phyloP scores from a whole-genome alignment of 2,888 invertebrate species.

The Megamerina dolium region DNA sequence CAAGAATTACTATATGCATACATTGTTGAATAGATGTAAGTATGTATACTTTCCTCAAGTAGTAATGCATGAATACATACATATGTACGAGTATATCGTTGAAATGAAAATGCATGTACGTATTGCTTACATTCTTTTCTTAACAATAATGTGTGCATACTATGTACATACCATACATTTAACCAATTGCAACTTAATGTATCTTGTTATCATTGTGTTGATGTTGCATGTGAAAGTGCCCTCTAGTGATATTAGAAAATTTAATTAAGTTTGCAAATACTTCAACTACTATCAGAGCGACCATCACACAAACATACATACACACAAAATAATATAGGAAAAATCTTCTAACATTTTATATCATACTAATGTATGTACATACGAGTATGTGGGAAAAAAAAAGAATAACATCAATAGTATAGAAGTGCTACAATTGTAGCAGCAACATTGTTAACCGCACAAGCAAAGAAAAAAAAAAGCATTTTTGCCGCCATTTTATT shows the following conservation, averaged over 20 bases:
- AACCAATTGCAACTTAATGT: no score
- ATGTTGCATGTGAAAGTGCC: no score
- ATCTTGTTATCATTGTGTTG: no score
- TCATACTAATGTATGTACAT: conserved; percentile 1
- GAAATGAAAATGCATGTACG: no score
- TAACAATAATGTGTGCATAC: no score
- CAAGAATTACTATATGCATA: no score
- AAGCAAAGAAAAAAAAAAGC: not conserved
- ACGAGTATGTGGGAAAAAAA: not conserved
- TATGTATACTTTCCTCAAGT: no score
- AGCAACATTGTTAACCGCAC: not conserved
- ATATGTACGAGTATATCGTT: no score
- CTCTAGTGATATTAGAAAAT: conserved; percentile 24
- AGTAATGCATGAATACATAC: no score
- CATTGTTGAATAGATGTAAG: no score
- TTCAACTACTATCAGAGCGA: conserved; percentile 19
- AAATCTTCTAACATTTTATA: not conserved
- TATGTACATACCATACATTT: no score
- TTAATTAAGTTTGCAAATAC: conserved; percentile 24
- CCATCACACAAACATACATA: conserved; percentile 6
- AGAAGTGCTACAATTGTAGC: not conserved
- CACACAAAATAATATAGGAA: conserved; percentile 1
- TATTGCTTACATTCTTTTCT: no score
- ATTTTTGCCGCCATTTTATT: not conserved
- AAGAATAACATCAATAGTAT: not conserved